Evolutionary conservation across 2,888 invertebrate species (phyloP).

Genomic region (Drosophila barbarae): DNA sequence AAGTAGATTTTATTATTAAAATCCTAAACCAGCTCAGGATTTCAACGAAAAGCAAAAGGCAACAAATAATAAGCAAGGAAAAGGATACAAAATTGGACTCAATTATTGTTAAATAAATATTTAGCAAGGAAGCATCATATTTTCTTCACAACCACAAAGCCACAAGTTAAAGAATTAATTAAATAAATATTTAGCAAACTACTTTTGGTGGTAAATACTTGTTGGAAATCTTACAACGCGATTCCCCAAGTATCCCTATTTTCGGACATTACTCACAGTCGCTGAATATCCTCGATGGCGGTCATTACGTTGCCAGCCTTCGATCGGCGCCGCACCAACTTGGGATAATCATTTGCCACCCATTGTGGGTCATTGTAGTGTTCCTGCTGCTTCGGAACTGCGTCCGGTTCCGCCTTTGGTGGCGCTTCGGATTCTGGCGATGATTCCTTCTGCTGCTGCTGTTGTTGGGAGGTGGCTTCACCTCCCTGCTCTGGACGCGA

Average conservation of each 20-base stretch:
- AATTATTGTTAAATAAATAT: background rate
- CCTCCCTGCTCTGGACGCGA: background rate
- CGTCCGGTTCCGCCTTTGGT: background rate
- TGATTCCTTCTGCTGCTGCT: background rate
- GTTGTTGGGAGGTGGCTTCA: background rate
- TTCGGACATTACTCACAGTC: constrained; percentile 44
- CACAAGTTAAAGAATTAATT: background rate
- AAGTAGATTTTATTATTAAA: background rate
- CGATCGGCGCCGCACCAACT: constrained; percentile 1
- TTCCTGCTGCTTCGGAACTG: background rate
- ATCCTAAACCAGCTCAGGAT: too few species aligned
- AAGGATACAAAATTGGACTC: background rate
- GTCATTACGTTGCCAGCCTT: constrained; percentile 32
- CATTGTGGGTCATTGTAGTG: background rate
- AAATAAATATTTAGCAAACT: background rate
- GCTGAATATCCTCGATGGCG: constrained; percentile 54
- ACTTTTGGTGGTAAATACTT: background rate
- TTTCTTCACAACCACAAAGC: background rate
- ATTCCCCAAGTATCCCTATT: background rate
- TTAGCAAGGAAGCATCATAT: too few species aligned
- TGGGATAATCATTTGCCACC: background rate
- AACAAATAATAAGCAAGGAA: background rate
- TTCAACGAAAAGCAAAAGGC: background rate
- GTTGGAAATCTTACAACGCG: too few species aligned
- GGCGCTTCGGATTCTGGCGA: background rate